phyloP scores from a whole-genome alignment of 1,140 invertebrate genomes.

The Onthophagus taurus region DNA sequence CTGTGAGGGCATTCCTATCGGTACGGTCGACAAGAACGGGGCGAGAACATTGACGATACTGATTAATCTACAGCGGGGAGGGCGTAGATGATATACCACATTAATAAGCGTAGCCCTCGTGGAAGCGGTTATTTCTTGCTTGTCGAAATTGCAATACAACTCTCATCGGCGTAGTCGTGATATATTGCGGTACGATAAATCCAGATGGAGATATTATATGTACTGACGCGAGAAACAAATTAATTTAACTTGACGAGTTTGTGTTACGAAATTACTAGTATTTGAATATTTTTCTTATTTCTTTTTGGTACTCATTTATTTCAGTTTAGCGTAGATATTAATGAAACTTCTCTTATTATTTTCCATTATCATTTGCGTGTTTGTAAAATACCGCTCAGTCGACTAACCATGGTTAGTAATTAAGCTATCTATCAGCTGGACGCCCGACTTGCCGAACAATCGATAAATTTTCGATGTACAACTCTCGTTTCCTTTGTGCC shows the following conservation, averaged over 20 bases:
- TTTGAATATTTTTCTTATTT: slow-evolving; percentile 1
- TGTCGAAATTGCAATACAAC: too few species aligned
- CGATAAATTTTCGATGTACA: slow-evolving; percentile 17
- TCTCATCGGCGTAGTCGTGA: too few species aligned
- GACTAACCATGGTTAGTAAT: slow-evolving; percentile 24
- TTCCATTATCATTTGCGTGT: slow-evolving; percentile 27
- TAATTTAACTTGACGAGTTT: slow-evolving; percentile 1
- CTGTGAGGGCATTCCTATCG: too few species aligned
- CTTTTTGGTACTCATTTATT: not conserved
- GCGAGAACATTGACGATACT: too few species aligned
- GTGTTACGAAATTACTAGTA: too few species aligned
- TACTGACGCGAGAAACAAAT: slow-evolving; percentile 2
- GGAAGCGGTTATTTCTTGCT: too few species aligned
- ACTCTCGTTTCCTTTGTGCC: slow-evolving; percentile 7
- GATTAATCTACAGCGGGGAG: too few species aligned
- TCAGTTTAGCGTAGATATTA: slow-evolving; percentile 2
- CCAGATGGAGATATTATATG: slow-evolving; percentile 7
- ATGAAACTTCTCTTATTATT: slow-evolving; percentile 29
- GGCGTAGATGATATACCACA: too few species aligned
- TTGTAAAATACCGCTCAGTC: slow-evolving; percentile 28
- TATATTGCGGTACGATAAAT: slow-evolving; percentile 7
- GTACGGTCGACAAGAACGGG: too few species aligned
- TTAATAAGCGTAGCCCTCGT: too few species aligned
- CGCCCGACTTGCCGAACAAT: slow-evolving; percentile 18
- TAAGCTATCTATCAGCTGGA: slow-evolving; percentile 32